Evolutionary conservation across 2,113 vertebrate genomes (phyloP), one percentile per base, ranked within the genome.

Genomic region (Tragelaphus strepsiceros): DNA sequence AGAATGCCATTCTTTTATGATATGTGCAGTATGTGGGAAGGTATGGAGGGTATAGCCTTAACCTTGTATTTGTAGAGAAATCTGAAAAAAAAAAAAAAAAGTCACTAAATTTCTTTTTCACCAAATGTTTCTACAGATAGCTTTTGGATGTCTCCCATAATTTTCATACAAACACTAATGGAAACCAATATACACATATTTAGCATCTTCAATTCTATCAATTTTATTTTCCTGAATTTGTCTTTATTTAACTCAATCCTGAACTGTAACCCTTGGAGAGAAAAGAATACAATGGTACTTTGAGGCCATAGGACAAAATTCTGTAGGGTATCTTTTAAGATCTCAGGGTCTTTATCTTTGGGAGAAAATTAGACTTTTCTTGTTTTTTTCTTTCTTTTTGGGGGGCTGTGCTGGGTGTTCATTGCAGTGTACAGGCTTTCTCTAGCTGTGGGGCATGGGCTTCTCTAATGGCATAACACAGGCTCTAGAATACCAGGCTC

Each of bases 221-320:
- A 58, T 54, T 62, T 80, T 35, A 39, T 62, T 94, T 97, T 87
- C 80, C 32, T 74, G 62, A 71, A 90, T 24, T 64, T 89, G 35
- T 81, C 49, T 39, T 43, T 80, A 84, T 78, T 87, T 64, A 83
- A 84, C 19, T 82, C 14, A 88, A 10, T 82, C 4, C 28, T 80
- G 26, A 91, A 59, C 9, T 5, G 15, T 89, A 71, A 87, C 1
- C 3, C n/a, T 77, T 49, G 19, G 54, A 53, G 46, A 89, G 54
- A 64, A 83, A 92, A 91, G 22, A 86, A 4, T 3, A 53, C 15
- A 13, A 22, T 11, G 85, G 35, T 14, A 71, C n/a, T 84, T 88
- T 92, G 46, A 82, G 35, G 17, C 4, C 17, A 58, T 5, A 30
- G 3, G 21, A n/a, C n/a, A 80, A 78, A 83, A 61, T 77, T 51